These are phyloP conservation scores for Mesocentrotus franciscanus DNA, from an alignment of 53 echinoderm and acorn worm genomes.

Conservation along the genomic window DNA sequence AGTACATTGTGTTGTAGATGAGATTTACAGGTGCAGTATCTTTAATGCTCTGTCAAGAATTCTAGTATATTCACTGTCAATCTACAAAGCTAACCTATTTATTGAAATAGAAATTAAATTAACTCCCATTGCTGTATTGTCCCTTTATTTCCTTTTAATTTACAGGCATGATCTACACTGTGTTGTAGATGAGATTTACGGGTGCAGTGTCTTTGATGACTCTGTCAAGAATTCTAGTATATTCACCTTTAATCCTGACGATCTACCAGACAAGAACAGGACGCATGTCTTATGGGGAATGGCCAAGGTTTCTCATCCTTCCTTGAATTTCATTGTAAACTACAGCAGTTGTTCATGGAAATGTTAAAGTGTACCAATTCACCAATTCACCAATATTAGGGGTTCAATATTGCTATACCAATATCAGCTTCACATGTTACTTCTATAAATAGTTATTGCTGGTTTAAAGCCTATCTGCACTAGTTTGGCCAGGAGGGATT, in stretches of 20 bases:
- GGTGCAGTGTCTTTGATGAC: constrained; percentile 55
- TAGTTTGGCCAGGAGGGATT: too few species aligned
- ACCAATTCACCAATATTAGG: too few species aligned
- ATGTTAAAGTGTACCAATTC: neutral
- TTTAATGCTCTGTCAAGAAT: constrained; percentile 56
- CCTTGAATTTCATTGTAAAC: neutral
- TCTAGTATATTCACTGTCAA: constrained; percentile 74
- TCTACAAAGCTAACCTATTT: too few species aligned
- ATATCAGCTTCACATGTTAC: too few species aligned
- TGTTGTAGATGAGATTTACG: constrained; percentile 81
- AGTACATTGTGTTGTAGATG: constrained; percentile 80
- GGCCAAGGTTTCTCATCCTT: constrained; percentile 69
- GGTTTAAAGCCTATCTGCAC: too few species aligned
- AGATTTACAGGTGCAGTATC: constrained; percentile 70
- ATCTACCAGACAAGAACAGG: constrained; percentile 74
- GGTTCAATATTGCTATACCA: too few species aligned
- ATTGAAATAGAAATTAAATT: too few species aligned
- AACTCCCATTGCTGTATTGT: neutral
- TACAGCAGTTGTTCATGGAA: neutral
- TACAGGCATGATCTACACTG: constrained; percentile 80
- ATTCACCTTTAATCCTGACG: constrained; percentile 74
- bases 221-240: constrained; percentile 69
- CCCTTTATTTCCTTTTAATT: neutral
- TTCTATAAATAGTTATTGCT: too few species aligned
- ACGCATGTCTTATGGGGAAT: constrained; percentile 84